Base-by-base conservation (phyloP, 35 echinoderm and acorn worm genomes). In the Heliocidaris tuberculata region DNA sequence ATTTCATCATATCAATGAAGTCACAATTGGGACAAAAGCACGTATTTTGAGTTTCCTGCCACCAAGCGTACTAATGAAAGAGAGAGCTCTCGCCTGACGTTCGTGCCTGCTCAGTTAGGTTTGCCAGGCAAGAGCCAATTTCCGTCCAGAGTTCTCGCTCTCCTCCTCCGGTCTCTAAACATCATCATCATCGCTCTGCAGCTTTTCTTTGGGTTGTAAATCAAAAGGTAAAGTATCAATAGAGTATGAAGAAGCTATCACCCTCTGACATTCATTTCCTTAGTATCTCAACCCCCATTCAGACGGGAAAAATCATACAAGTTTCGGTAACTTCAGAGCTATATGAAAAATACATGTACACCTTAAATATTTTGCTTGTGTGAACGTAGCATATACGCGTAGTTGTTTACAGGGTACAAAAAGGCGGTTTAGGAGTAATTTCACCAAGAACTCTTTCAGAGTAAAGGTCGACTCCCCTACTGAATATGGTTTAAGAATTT, bases 11-110 rank as follows among this genome's bases (percentile, higher is more conserved):
- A 6, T n/a, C 21, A 19, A 78, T 8, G 65, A 27, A 78, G 65
- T n/a, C 65, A 78, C 65, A 78, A 78, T 78, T 78, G 65, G 65
- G 65, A 78, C 65, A 78, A 78, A 78, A 78, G 65, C 65, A 78
- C 65, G 65, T 19, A 78, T 78, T 78, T n/a, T 78, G 65, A 78
- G 65, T 78, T 78, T 78, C 65, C 65, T 78, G 65, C 65, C 65
- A 78, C 65, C 65, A 3, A 78, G 65, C 8, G 65, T n/a, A n/a
- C 65, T 78, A 78, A 78, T 78, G 27, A 78, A 27, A 78, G 65
- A 19, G 60, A 19, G 65, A 78, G 19, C 65, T 78, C 24, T 78
- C 19, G 65, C 65, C 27, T 9, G 65, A 78, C 65, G 65, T 78
- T n/a, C 65, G 65, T 78, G 65, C 65, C 65, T 78, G 65, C 65